Conservation (phyloP, 1,140 invertebrate genomes). For the Meteorus sp. region DNA sequence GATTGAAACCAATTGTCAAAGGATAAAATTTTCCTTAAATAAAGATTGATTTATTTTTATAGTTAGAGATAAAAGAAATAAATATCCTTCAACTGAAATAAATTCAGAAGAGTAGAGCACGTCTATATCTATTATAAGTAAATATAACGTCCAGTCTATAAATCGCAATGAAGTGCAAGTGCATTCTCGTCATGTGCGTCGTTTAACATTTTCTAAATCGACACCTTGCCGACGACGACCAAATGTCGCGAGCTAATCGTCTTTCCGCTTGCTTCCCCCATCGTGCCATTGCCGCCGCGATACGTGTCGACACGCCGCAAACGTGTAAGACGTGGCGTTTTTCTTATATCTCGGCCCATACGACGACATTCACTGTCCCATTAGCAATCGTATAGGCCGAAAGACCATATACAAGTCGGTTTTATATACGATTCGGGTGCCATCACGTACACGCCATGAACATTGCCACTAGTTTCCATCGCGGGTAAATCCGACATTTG, state of each 20-base stretch:
- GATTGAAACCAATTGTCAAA: too few species aligned
- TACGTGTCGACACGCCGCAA: slow-evolving; percentile 34
- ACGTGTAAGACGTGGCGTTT: slow-evolving; percentile 1
- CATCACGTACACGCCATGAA: slow-evolving; percentile 35
- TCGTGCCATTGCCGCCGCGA: not conserved
- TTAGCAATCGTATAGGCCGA: slow-evolving; percentile 15
- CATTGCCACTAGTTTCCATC: slow-evolving; percentile 36
- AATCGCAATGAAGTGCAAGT: not conserved
- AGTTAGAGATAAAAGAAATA: too few species aligned
- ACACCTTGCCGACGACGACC: slow-evolving; percentile 29
- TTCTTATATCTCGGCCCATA: slow-evolving; percentile 9
- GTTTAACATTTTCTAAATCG: slow-evolving; percentile 33
- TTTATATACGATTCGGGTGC: slow-evolving; percentile 40
- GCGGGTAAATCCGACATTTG: slow-evolving; percentile 20
- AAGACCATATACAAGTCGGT: slow-evolving; percentile 19
- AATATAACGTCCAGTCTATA: not conserved
- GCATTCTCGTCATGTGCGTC: slow-evolving; percentile 20
- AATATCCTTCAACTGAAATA: too few species aligned
- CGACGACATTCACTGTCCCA: not conserved
- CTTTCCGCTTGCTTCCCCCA: slow-evolving; percentile 16
- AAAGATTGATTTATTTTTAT: too few species aligned
- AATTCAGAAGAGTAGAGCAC: too few species aligned
- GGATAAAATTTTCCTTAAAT: too few species aligned
- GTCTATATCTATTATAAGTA: not conserved
- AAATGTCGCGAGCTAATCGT: slow-evolving; percentile 34